Base-by-base conservation (phyloP, 2,888 invertebrate genomes). In the Perdita meconis region DNA sequence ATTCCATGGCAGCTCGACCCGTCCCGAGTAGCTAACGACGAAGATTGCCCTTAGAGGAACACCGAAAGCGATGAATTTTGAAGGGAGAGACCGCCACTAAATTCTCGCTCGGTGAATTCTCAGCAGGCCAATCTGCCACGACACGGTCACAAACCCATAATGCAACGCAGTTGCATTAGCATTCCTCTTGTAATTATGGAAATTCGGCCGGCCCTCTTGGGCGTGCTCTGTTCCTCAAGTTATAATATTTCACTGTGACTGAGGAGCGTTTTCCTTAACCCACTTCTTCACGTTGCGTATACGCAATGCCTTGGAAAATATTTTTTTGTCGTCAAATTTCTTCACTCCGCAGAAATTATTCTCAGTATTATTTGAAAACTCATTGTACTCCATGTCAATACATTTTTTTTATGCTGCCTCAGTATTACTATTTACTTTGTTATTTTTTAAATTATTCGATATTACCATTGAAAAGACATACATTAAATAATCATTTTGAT, bases 91-190 rank as follows among this genome's bases (percentile, higher is more conserved):
- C n/a, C 51, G 16, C 26, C 30, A 24, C 53, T 50, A 71, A 71
- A 71, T 63, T 71, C 63, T 40, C 63, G 56, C 50, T 42, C 22
- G 50, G 72, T 64, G 57, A 72, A 74, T 63, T 70, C 63, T 51
- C 72, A 50, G 24, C 50, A 36, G 63, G 56, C 36, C 40, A 44
- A 34, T 47, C 38, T 40, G 44, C 67, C n/a, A 44, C 19, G 19
- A 19, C 19, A 30, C 26, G 24, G 30, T 40, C 40, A 36, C 59
- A 59, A 42, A 34, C 34, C n/a, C 12, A 19, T 50, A 40, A 61
- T 50, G 61, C 61, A 47, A 56, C 72, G 36, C 34, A 16, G 42
- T 6, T 57, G 22, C 56, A 57, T 77, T 74, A 77, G 57, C 75
- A 57, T 64, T 57, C 16, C 26, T 16, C 47, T 22, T 61, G 30